Conservation (phyloP, 2,888 invertebrate species). For the Tricholauxania praeusta region DNA sequence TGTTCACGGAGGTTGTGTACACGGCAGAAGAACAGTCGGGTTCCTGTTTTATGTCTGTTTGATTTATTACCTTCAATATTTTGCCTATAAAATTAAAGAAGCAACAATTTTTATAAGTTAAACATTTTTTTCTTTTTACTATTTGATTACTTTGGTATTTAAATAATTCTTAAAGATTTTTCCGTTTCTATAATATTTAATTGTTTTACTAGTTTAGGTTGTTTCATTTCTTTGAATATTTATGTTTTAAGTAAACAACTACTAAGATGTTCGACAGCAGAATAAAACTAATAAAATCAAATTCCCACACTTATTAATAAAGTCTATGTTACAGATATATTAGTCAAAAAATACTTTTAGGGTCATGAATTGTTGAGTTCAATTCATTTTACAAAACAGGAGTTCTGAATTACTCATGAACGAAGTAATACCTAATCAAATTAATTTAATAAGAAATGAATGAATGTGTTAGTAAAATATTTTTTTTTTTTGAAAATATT, state of each 20-base stretch:
- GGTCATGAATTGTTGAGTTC: no score
- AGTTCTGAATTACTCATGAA: no score
- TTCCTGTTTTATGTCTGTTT: constrained; percentile 62
- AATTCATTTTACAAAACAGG: no score
- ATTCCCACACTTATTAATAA: constrained; percentile 32
- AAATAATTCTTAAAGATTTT: no score
- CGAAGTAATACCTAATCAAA: no score
- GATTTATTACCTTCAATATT: constrained; percentile 63
- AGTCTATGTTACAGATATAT: constrained; percentile 25
- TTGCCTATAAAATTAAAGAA: constrained; percentile 56
- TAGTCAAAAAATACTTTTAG: neutral
- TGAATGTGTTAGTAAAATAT: no score
- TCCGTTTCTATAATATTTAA: neutral
- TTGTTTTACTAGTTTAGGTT: neutral
- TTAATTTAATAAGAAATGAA: no score
- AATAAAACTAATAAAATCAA: constrained; percentile 22
- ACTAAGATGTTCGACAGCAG: neutral
- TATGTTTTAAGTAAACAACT: constrained; percentile 15
- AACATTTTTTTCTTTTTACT: no score
- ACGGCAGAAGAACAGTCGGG: constrained; percentile 41
- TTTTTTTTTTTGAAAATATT: no score
- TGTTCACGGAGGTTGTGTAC: constrained; percentile 49
- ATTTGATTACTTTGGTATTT: no score
- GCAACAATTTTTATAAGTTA: no score
- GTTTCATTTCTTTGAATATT: constrained; percentile 2